Conservation (phyloP, 2,888 invertebrate genomes). For the Troides aeacus region DNA sequence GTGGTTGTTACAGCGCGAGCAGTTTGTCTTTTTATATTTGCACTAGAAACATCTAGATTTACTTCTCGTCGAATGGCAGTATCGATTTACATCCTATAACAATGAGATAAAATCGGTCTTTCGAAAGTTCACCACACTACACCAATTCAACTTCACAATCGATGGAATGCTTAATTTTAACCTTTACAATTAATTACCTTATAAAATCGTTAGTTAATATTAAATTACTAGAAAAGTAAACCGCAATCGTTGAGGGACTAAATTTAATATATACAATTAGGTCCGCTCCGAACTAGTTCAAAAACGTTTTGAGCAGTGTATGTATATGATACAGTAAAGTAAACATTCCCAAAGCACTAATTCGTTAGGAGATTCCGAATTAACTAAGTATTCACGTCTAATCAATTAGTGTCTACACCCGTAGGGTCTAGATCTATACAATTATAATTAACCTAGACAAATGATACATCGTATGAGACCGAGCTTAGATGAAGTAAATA, state of each 20-base stretch:
- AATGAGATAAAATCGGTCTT: slow-evolving; percentile 45
- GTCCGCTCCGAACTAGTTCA: slow-evolving; percentile 44
- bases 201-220: slow-evolving; percentile 39
- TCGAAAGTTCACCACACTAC: slow-evolving; percentile 37
- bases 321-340: slow-evolving; percentile 32
- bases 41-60: slow-evolving; percentile 33
- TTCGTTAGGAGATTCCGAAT: slow-evolving; percentile 28
- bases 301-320: slow-evolving; percentile 46
- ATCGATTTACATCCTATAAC: slow-evolving; percentile 55
- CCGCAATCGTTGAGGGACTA: slow-evolving; percentile 28
- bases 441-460: slow-evolving; percentile 24
- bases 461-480: slow-evolving; percentile 27
- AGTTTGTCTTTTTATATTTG: slow-evolving; percentile 37
- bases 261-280: slow-evolving; percentile 48
- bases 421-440: slow-evolving; percentile 18
- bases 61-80: slow-evolving; percentile 52
- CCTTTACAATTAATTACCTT: slow-evolving; percentile 45
- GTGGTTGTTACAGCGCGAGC: slow-evolving; percentile 58
- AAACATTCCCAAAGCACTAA: slow-evolving; percentile 30
- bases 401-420: slow-evolving; percentile 6
- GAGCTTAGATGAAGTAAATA: slow-evolving; percentile 25
- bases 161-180: slow-evolving; percentile 63
- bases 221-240: slow-evolving; percentile 30
- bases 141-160: slow-evolving; percentile 54
- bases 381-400: slow-evolving; percentile 19